Conservation (phyloP, 1,140 invertebrate species). For the Dinothrombium tinctorium region DNA sequence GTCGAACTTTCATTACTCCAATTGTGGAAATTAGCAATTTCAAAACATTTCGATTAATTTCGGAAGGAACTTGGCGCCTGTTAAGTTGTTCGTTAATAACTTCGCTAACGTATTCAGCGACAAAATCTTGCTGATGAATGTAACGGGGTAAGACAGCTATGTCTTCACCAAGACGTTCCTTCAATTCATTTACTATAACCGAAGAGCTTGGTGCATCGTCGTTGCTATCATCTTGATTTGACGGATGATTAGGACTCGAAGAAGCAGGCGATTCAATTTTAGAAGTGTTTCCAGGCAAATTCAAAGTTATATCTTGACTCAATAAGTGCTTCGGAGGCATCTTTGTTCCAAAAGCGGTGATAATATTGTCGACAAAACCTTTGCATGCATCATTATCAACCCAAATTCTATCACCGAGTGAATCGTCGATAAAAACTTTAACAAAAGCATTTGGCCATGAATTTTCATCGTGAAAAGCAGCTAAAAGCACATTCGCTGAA, state of each 20-base stretch:
- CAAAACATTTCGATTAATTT: constrained; percentile 63
- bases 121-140: constrained; percentile 29
- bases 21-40: constrained; percentile 55
- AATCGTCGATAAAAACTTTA: constrained; percentile 66
- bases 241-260: background rate
- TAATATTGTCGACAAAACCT: constrained; percentile 73
- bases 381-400: constrained; percentile 75
- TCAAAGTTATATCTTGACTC: constrained; percentile 5
- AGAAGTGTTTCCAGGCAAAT: background rate
- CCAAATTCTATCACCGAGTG: constrained; percentile 70
- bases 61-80: constrained; percentile 54
- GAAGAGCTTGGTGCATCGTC: constrained; percentile 15
- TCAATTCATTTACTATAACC: constrained; percentile 2
- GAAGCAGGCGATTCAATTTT: background rate
- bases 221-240: background rate
- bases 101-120: constrained; percentile 59
- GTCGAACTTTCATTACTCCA: constrained; percentile 59
- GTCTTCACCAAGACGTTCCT: constrained; percentile 1
- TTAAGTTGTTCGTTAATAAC: constrained; percentile 63
- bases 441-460: constrained; percentile 31
- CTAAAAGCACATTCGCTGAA: constrained; percentile 57
- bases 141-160: constrained; percentile 18
- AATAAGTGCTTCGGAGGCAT: constrained; percentile 27
- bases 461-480: constrained; percentile 40
- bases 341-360: constrained; percentile 63